Base-by-base conservation (phyloP, 2,888 invertebrate species). In the Mantis religiosa region DNA sequence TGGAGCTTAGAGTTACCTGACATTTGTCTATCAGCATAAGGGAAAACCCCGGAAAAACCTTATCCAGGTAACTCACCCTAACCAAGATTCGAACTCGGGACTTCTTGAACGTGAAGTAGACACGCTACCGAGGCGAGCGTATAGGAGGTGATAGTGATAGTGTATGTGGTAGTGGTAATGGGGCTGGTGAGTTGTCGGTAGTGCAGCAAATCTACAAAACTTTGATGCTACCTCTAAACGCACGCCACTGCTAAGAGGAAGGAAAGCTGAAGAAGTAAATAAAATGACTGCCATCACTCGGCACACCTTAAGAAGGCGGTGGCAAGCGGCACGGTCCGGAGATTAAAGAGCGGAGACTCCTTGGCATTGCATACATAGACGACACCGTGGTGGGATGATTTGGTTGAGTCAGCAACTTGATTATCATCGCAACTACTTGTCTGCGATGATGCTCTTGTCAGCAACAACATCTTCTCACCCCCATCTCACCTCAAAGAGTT, bases 361-460 rank as follows among this genome's bases (percentile, higher is more conserved):
- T 87, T 15, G 28, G 28, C 84, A 25, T 47, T 84, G 84, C 20
- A 27, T 81, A 83, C 54, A 47, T 84, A 84, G 88, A 88, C 83
- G 88, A 88, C 88, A 88, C 82, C 28, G 87, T 15, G 34, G 82
- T 82, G 34, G 41, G 34, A 88, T 88, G 71, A 41, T 84, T 88
- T 84, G 88, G 88, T 88, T 27, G 88, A 88, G 88, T 88, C 88
- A 88, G 84, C 85, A 30, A 71, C 71, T 84, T 88, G 88, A 88
- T 88, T 88, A 71, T 71, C 54, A 71, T 71, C 54, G 54, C 54
- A 71, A 71, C 54, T 71, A 71, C 54, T 71, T 71, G 54, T 71
- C 54, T 71, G 54, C 54, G 54, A 71, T 71, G 54, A 71, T 71
- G 54, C 54, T 71, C 54, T 71, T 71, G 54, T 71, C 54, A 71